Evolutionary conservation across 2,797 vertebrate genomes (phyloP).

Genomic region (Epinephelus coioides): DNA sequence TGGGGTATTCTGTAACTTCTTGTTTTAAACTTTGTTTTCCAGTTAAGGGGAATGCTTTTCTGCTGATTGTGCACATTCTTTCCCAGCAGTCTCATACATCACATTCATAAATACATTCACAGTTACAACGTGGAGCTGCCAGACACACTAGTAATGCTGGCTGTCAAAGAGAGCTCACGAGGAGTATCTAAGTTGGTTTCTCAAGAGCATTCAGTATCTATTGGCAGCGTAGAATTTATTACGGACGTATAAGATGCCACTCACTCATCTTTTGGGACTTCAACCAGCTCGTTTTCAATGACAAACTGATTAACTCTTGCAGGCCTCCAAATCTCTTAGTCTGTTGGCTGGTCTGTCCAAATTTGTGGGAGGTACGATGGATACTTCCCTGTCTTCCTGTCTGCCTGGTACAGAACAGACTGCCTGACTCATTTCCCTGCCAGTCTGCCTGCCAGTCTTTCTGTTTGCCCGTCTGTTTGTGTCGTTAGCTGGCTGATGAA

Average conservation of each 20-base stretch:
- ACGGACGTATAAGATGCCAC: neutral
- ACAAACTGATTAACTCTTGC: constrained; percentile 41
- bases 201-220: constrained; percentile 7
- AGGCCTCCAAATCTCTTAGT: constrained; percentile 22
- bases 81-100: constrained; percentile 14
- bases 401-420: constrained; percentile 34
- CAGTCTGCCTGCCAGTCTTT: constrained; percentile 44
- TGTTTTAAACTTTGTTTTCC: neutral
- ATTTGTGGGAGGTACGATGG: constrained; percentile 36
- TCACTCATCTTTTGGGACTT: constrained; percentile 2
- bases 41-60: neutral
- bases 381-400: constrained; percentile 41
- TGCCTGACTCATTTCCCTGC: constrained; percentile 41
- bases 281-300: constrained; percentile 6
- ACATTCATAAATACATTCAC: constrained; percentile 27
- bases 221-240: neutral
- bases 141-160: constrained; percentile 2
- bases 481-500: constrained; percentile 48
- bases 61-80: constrained; percentile 1
- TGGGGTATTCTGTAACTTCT: neutral
- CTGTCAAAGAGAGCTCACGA: constrained; percentile 1
- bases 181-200: constrained; percentile 2
- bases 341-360: constrained; percentile 45
- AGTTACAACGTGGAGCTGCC: constrained; percentile 4
- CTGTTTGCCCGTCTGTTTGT: constrained; percentile 50